Base-by-base conservation (phyloP, 2,888 invertebrate genomes). In the Sesia bembeciformis region DNA sequence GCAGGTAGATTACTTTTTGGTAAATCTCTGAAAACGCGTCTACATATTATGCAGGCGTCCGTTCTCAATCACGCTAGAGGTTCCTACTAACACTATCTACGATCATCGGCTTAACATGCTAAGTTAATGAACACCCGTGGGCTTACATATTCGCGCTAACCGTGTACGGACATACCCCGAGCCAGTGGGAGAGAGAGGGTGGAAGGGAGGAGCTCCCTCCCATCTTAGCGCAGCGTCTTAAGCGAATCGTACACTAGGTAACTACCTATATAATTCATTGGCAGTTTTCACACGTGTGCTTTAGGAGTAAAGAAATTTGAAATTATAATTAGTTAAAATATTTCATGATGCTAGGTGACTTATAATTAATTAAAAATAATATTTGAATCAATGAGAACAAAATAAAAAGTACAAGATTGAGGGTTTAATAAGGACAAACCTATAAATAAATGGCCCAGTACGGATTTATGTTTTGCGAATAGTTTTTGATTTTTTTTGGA, bases 31-130 rank as follows among this genome's bases (percentile, higher is more conserved):
- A 1, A 46, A 46, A 46, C 23, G 8, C n/a, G n/a, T 46, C 3
- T 46, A 46, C 46, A 46, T n/a, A 46, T 46, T 46, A 46, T 46
- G 46, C 46, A 46, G 23, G 8, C 8, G n/a, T 46, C 56, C 57
- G 60, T 65, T 63, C 65, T 63, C 64, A 64, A 66, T 66, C 67
- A 60, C 58, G 60, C 55, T 60, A 64, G 64, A 63, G 61, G 62
- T 57, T 60, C 62, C 60, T 54, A 64, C 68, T 64, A 65, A 67
- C 72, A 71, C 71, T 71, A 73, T 74, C 70, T 70, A 64, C 73
- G 70, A 76, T 81, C 78, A 76, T 81, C 77, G 76, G 79, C 79
- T 85, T 81, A 84, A 81, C 82, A 81, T 81, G 78, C 70, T 67
- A 75, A 80, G 78, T 80, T 85, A 84, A 85, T 84, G 84, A 84